phyloP scores from a whole-genome alignment of 1,140 invertebrate species.

The Anoplophora glabripennis region DNA sequence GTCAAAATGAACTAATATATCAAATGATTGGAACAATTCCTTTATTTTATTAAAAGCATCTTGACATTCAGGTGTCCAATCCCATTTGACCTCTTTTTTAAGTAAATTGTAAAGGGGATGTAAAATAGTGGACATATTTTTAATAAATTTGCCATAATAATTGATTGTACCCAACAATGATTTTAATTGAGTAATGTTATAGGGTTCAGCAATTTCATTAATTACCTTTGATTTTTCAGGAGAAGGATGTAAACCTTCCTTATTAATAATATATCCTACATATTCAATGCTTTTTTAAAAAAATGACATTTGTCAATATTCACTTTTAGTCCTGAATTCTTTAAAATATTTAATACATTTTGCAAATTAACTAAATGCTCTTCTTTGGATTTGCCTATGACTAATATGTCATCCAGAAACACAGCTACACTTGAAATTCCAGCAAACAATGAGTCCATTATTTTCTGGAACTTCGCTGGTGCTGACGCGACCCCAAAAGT shows the following conservation, averaged over 20 bases:
- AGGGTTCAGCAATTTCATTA: neutral
- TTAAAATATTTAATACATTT: neutral
- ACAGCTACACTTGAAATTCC: slow-evolving; percentile 36
- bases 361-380: slow-evolving; percentile 24
- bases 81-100: slow-evolving; percentile 27
- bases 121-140: slow-evolving; percentile 17
- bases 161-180: too few species aligned
- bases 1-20: slow-evolving; percentile 47
- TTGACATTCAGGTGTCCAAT: slow-evolving; percentile 31
- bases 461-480: slow-evolving; percentile 10
- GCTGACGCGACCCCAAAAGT: slow-evolving; percentile 24
- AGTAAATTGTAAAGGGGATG: slow-evolving; percentile 35
- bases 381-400: slow-evolving; percentile 27
- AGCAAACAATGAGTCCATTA: slow-evolving; percentile 5
- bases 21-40: slow-evolving; percentile 34
- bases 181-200: slow-evolving; percentile 21
- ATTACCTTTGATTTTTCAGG: slow-evolving; percentile 16
- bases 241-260: slow-evolving; percentile 38
- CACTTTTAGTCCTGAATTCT: slow-evolving; percentile 10
- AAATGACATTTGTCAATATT: slow-evolving; percentile 39
- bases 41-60: slow-evolving; percentile 38
- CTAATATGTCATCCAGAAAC: slow-evolving; percentile 38
- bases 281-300: too few species aligned
- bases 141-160: slow-evolving; percentile 47
- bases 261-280: slow-evolving; percentile 37